phyloP scores from a whole-genome alignment of 1,140 invertebrate genomes.

The Colletes latitarsis region DNA sequence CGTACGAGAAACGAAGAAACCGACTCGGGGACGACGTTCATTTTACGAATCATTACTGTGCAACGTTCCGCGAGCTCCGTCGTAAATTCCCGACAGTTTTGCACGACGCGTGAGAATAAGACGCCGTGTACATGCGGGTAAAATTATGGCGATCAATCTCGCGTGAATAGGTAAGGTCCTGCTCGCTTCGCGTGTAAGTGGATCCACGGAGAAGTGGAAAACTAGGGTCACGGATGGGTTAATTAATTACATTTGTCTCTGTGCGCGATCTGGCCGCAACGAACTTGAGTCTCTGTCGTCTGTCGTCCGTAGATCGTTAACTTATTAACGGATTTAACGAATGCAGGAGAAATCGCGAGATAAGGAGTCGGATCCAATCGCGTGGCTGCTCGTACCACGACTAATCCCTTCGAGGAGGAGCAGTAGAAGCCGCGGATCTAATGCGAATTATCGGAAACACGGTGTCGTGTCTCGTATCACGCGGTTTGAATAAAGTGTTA shows the following conservation, averaged over 20 bases:
- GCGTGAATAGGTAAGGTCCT: constrained; percentile 13
- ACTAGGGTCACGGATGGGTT: constrained; percentile 33
- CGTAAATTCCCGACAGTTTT: constrained; percentile 12
- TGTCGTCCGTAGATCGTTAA: constrained; percentile 23
- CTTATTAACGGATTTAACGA: constrained; percentile 31
- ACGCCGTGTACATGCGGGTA: background rate
- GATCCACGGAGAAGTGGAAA: background rate
- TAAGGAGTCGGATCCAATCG: constrained; percentile 19
- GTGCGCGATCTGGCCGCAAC: background rate
- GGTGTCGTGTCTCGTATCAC: background rate
- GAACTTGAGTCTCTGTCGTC: constrained; percentile 1
- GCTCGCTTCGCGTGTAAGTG: background rate
- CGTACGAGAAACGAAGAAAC: no score
- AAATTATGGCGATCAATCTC: constrained; percentile 38
- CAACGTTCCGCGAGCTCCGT: background rate
- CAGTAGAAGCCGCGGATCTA: no score
- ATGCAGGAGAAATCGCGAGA: background rate
- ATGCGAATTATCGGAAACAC: no score
- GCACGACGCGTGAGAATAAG: background rate
- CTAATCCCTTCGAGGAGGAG: no score
- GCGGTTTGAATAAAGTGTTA: no score
- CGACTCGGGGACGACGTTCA: no score
- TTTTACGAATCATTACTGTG: no score
- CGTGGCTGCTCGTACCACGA: background rate
- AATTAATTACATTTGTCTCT: constrained; percentile 46